Conservation (phyloP, 2,888 invertebrate genomes). For the Erebia aethiops region DNA sequence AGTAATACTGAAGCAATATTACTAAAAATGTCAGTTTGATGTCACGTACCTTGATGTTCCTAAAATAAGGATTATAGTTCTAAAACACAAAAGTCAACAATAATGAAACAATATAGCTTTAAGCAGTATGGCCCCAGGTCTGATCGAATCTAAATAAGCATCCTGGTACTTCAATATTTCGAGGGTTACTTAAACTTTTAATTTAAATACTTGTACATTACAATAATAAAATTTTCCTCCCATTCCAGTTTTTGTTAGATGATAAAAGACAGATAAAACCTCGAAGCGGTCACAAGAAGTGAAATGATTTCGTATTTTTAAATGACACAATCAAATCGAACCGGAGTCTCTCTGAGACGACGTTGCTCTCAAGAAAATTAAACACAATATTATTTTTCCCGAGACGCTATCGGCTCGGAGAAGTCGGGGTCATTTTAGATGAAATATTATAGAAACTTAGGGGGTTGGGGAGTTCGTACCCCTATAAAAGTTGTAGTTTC, state of each 20-base stretch:
- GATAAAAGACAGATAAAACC: constrained; percentile 18
- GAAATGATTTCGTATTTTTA: constrained; percentile 24
- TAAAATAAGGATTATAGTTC: too few species aligned
- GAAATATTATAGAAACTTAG: constrained; percentile 16
- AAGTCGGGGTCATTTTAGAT: constrained; percentile 10
- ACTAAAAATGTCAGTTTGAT: too few species aligned
- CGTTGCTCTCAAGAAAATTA: constrained; percentile 30
- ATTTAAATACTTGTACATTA: too few species aligned
- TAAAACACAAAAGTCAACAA: too few species aligned
- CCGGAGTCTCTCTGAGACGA: constrained; percentile 11
- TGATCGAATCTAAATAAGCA: too few species aligned
- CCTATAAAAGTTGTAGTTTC: background rate
- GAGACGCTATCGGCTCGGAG: constrained; percentile 5
- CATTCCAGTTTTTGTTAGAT: constrained; percentile 2
- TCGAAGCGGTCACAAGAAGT: constrained; percentile 2
- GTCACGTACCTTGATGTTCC: too few species aligned
- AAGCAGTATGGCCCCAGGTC: too few species aligned
- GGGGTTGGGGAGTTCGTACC: background rate
- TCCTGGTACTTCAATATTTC: too few species aligned
- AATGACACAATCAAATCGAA: constrained; percentile 27
- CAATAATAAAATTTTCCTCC: background rate
- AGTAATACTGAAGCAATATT: too few species aligned
- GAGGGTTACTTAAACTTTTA: too few species aligned
- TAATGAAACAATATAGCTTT: too few species aligned
- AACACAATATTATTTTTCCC: constrained; percentile 28